Conservation (phyloP, 2,113 vertebrate genomes). For the Camelus dromedarius region DNA sequence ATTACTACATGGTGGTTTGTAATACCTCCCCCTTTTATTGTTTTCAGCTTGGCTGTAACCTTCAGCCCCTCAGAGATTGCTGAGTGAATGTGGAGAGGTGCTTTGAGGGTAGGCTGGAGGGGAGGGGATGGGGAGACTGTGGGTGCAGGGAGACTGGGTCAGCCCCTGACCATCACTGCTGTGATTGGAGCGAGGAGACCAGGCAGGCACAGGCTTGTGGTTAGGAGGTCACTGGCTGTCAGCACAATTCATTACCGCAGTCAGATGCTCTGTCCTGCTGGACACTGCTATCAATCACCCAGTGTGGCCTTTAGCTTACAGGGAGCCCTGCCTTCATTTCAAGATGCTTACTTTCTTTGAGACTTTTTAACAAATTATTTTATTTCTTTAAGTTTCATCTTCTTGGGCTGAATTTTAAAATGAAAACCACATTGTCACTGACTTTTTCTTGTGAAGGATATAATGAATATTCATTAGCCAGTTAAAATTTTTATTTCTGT, state of each 20-base stretch:
- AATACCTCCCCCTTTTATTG: neutral
- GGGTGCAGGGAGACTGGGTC: neutral
- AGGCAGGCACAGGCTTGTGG: neutral
- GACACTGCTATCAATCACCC: rapidly evolving
- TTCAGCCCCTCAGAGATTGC: neutral
- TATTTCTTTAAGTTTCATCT: neutral
- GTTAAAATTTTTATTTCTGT: neutral
- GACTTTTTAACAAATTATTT: neutral
- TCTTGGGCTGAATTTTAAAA: neutral
- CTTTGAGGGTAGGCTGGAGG: no score
- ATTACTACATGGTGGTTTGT: neutral
- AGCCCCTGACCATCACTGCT: no score
- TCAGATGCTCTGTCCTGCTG: neutral
- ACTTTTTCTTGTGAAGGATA: neutral
- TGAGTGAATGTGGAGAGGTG: neutral
- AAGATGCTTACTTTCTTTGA: neutral
- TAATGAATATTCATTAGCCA: neutral
- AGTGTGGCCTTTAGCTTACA: neutral
- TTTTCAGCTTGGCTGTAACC: neutral
- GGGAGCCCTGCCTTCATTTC: neutral
- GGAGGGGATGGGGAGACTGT: neutral
- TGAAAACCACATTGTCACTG: neutral
- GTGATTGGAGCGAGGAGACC: neutral
- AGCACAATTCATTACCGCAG: neutral
- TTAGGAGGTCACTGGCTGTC: neutral